Base-by-base conservation (phyloP, 92 coral and sea anemone species). In the Paramuricea clavata region DNA sequence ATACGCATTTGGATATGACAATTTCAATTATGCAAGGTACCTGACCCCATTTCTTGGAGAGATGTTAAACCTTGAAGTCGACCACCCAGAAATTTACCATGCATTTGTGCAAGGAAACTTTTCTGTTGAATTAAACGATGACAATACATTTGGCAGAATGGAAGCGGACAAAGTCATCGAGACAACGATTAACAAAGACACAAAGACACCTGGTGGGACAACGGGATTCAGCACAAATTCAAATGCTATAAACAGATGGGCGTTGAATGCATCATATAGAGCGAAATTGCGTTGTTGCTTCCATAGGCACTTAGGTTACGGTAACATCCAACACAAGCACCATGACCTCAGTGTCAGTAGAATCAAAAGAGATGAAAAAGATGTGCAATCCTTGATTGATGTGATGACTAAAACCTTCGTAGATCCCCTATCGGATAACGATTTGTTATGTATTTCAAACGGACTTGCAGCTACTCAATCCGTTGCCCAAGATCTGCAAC, bases 151-250 rank as follows among this genome's bases (percentile, higher is more conserved):
- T 43, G 93, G 93, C 23, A 83, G 69, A 49, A 85, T 84, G 57
- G 92, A 89, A 70, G 86, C 92, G 9, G 92, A 84, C 85, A 84
- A 85, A 42, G 67, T 77, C 65, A 90, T 89, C 43, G 87, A 89
- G 79, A 85, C 84, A 76, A 76, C 89, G 43, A 89, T 85, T 43
- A 89, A 89, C 78, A n/a, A n/a, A n/a, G n/a, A n/a, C n/a, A n/a
- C n/a, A 69, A 89, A 85, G 86, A 85, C 92, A 13, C 82, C 75
- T 27, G 92, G 93, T 26, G 90, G 93, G 42, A 70, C 39, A 47
- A 86, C 78, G 61, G 90, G 93, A 54, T 90, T 90, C 44, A 90
- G 90, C 52, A 35, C 86, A 64, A 90, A 90, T 39, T 39, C 39
- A 31, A 31, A 26, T 26, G 32, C 72, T 12, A 23, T 31, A n/a